These are phyloP conservation scores for Tinea semifulvella DNA, from an alignment of 2,888 invertebrate species.

Conservation along the genomic window DNA sequence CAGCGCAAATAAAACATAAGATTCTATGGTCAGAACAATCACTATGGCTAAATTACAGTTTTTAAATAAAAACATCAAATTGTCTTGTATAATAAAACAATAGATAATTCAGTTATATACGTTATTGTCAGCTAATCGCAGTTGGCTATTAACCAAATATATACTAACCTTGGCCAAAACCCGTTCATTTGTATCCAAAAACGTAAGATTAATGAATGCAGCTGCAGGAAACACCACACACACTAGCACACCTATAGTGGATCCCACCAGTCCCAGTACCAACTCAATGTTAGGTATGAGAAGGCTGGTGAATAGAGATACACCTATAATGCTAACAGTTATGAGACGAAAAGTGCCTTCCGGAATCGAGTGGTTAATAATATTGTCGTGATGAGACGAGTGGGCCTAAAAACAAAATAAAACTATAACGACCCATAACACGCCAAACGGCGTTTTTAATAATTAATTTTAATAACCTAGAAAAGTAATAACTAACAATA, in stretches of 20 bases:
- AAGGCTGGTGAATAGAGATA: slow-evolving; percentile 82
- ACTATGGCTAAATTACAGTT: too few relatives aligned
- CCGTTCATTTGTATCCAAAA: slow-evolving; percentile 85
- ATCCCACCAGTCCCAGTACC: slow-evolving; percentile 92
- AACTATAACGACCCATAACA: too few relatives aligned
- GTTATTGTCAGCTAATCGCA: too few relatives aligned
- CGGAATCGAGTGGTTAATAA: slow-evolving; percentile 78
- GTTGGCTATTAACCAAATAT: too few relatives aligned
- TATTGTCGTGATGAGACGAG: slow-evolving; percentile 69
- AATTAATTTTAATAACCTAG: too few relatives aligned
- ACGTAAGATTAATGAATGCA: slow-evolving; percentile 85
- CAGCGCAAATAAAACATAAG: too few relatives aligned
- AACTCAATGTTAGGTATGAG: slow-evolving; percentile 94
- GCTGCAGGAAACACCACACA: slow-evolving; percentile 93
- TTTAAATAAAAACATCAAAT: too few relatives aligned
- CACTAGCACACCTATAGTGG: slow-evolving; percentile 93
- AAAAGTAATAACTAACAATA: too few relatives aligned
- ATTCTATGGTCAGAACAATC: too few relatives aligned
- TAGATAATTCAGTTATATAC: too few relatives aligned
- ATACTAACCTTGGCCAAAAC: slow-evolving; percentile 77
- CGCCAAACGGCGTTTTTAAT: too few relatives aligned
- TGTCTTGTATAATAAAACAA: too few relatives aligned
- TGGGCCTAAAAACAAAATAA: slow-evolving; percentile 71
- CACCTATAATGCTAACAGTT: slow-evolving; percentile 80
- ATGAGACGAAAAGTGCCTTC: slow-evolving; percentile 83